These are phyloP conservation scores for Leuciscus idus DNA, from an alignment of 2,113 vertebrate species.

Conservation along the genomic window DNA sequence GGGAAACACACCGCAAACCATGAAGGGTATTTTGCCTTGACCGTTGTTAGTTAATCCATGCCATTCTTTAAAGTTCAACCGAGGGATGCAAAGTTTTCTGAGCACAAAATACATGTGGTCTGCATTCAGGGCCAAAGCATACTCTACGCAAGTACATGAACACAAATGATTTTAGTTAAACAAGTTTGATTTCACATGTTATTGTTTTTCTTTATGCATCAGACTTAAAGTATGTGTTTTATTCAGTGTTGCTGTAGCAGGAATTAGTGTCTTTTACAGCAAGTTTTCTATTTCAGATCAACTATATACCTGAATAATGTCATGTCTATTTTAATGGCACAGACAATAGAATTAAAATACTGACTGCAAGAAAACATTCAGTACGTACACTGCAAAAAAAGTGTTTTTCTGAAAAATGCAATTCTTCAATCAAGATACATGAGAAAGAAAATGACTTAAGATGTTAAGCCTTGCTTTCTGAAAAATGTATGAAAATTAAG, in stretches of 20 bases:
- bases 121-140: background rate
- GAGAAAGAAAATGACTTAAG: background rate
- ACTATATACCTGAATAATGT: background rate
- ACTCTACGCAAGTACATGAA: constrained; percentile 10
- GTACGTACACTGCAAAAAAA: background rate
- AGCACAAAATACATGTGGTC: background rate
- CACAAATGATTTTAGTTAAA: background rate
- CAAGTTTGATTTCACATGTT: background rate
- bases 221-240: background rate
- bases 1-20: constrained; percentile 36
- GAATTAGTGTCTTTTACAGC: background rate
- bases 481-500: background rate
- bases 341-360: background rate
- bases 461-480: background rate
- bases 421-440: too few species aligned
- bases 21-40: constrained; percentile 44
- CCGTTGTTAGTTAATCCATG: constrained; percentile 41
- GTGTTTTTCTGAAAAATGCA: too few species aligned
- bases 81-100: background rate
- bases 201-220: background rate
- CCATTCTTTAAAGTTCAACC: constrained; percentile 17
- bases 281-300: background rate
- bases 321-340: background rate
- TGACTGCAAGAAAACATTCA: background rate
- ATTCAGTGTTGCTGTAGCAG: background rate